These are phyloP conservation scores for Euwallacea similis DNA, from an alignment of 1,140 invertebrate genomes.

Conservation along the genomic window DNA sequence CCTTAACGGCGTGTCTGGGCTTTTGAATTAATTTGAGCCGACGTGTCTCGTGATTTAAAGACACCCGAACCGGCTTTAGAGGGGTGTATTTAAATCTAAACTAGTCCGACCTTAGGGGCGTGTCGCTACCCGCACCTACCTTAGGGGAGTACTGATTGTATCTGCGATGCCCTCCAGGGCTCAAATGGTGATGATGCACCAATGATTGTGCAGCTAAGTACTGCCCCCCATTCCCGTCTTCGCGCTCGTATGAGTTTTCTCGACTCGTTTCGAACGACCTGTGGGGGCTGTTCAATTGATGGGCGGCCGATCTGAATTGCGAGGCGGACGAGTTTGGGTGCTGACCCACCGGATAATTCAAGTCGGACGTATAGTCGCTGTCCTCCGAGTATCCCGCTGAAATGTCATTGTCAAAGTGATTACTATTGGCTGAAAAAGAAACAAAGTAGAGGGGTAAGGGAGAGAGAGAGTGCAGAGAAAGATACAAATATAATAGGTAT, in stretches of 20 bases:
- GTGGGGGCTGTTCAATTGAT: constrained; percentile 77
- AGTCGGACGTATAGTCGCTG: constrained; percentile 94
- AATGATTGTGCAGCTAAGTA: constrained; percentile 40
- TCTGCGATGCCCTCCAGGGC: constrained; percentile 46
- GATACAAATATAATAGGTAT: too few species aligned
- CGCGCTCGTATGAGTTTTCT: constrained; percentile 82
- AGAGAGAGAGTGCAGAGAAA: constrained; percentile 10
- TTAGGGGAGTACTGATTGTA: constrained; percentile 37
- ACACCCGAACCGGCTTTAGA: too few species aligned
- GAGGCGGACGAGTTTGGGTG: constrained; percentile 84
- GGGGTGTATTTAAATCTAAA: too few species aligned
- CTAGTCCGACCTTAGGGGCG: too few species aligned
- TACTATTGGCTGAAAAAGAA: constrained; percentile 53
- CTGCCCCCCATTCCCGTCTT: constrained; percentile 59
- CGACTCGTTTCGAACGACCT: constrained; percentile 76
- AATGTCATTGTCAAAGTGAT: constrained; percentile 57
- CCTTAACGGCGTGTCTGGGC: too few species aligned
- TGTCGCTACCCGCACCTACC: neutral
- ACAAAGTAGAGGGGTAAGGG: constrained; percentile 31
- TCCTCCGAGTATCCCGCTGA: constrained; percentile 94
- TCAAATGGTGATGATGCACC: constrained; percentile 47
- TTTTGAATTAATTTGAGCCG: too few species aligned
- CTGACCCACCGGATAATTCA: constrained; percentile 91
- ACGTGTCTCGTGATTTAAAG: too few species aligned
- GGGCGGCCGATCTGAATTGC: constrained; percentile 76